Conservation (phyloP, 2,888 invertebrate species). For the Argyresthia goedartella region DNA sequence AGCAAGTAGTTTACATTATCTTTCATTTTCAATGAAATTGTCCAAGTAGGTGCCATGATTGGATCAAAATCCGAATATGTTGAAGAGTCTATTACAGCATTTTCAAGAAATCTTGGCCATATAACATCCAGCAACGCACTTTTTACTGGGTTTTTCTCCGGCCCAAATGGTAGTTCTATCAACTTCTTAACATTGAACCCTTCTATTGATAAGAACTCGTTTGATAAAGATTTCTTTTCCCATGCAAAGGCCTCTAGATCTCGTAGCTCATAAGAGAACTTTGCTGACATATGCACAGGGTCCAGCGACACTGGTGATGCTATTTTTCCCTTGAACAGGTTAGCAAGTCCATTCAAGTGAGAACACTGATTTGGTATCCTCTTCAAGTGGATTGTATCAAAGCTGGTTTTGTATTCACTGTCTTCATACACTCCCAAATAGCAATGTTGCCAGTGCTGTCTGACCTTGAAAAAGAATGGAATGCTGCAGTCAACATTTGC, state of each 20-base stretch:
- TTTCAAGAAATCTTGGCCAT: conserved; percentile 90
- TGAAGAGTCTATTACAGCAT: conserved; percentile 88
- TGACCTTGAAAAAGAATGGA: conserved; percentile 89
- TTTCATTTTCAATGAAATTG: conserved; percentile 74
- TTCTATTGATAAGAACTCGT: conserved; percentile 60
- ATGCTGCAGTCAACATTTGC: conserved; percentile 85
- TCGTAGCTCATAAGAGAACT: conserved; percentile 79
- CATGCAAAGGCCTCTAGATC: conserved; percentile 74
- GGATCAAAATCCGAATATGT: conserved; percentile 92
- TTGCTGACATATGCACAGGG: conserved; percentile 78
- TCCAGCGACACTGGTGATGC: conserved; percentile 73
- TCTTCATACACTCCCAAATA: conserved; percentile 86
- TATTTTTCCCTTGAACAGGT: conserved; percentile 91
- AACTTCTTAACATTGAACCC: conserved; percentile 60
- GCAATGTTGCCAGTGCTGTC: conserved; percentile 84
- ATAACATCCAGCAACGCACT: conserved; percentile 83
- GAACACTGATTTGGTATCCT: conserved; percentile 84
- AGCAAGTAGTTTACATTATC: conserved; percentile 82
- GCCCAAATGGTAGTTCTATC: conserved; percentile 84
- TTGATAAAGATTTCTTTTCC: conserved; percentile 64
- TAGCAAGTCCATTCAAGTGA: conserved; percentile 85
- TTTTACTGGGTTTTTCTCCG: conserved; percentile 84
- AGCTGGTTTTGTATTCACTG: conserved; percentile 82
- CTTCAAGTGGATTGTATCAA: conserved; percentile 90
- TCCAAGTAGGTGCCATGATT: conserved; percentile 82